Conservation (phyloP, 2,113 vertebrate genomes). For the Actinemys pallida region DNA sequence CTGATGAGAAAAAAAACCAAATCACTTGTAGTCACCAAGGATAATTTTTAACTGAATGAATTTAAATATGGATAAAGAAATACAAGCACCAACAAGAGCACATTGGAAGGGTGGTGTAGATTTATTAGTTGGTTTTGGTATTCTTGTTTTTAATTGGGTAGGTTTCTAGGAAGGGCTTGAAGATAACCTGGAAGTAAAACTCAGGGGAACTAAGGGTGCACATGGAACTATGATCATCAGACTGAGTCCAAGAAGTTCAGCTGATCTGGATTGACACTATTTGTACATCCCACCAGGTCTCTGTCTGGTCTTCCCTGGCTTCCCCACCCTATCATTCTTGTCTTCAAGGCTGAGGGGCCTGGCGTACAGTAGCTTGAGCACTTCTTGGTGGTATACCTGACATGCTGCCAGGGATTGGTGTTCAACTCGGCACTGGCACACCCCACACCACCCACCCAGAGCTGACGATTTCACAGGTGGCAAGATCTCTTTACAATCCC, state of each 20-base stretch:
- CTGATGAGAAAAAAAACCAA: conserved; percentile 30
- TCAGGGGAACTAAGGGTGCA: neutral
- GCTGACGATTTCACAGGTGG: neutral
- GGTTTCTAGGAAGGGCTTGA: neutral
- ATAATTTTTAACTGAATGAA: neutral
- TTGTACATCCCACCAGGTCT: neutral
- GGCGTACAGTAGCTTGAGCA: neutral
- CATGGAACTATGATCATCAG: neutral
- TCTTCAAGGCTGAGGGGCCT: neutral
- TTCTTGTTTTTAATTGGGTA: neutral
- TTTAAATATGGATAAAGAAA: neutral
- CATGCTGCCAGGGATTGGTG: neutral
- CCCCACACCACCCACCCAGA: neutral
- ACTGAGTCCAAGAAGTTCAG: neutral
- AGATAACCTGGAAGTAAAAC: neutral
- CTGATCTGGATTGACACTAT: neutral
- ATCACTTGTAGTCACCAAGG: neutral
- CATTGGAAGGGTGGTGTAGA: neutral
- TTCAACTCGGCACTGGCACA: neutral
- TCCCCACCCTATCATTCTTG: neutral
- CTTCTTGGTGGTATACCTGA: neutral
- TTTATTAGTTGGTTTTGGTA: neutral
- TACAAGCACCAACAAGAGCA: neutral
- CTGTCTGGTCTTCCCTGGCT: neutral
- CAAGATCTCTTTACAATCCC: neutral